These are phyloP conservation scores for Blastomussa wellsi DNA, from an alignment of 92 coral and sea anemone genomes.

Conservation along the genomic window DNA sequence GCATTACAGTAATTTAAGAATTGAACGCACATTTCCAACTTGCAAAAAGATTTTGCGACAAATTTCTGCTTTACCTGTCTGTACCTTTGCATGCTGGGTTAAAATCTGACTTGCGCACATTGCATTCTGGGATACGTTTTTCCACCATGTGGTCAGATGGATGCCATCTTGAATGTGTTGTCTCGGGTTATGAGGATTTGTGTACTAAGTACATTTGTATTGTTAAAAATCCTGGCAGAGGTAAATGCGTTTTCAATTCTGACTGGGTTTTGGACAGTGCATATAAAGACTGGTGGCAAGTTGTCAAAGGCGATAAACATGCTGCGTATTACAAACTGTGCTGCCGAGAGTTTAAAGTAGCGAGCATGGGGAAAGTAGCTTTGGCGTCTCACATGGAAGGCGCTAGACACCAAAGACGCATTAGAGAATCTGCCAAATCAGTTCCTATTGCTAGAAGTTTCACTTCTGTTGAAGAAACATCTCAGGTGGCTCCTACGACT, in stretches of 20 bases:
- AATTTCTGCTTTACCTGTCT: too few species aligned
- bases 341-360: constrained; percentile 45
- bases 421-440: constrained; percentile 35
- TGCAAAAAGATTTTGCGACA: constrained; percentile 7
- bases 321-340: constrained; percentile 52
- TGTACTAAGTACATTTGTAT: constrained; percentile 22
- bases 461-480: constrained; percentile 34
- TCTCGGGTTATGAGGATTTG: background rate
- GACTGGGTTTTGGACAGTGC: constrained; percentile 46
- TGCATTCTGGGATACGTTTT: too few species aligned
- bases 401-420: constrained; percentile 44
- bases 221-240: constrained; percentile 50
- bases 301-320: constrained; percentile 55
- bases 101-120: too few species aligned
- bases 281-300: constrained; percentile 53
- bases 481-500: constrained; percentile 40
- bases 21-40: background rate
- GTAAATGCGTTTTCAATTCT: constrained; percentile 60
- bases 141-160: constrained; percentile 29
- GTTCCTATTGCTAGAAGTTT: constrained; percentile 27
- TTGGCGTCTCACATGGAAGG: constrained; percentile 51
- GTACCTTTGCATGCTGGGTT: too few species aligned
- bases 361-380: constrained; percentile 64
- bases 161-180: constrained; percentile 28
- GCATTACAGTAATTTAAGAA: constrained; percentile 25